Conservation (phyloP, 1,140 invertebrate species). For the Heterodera schachtii region DNA sequence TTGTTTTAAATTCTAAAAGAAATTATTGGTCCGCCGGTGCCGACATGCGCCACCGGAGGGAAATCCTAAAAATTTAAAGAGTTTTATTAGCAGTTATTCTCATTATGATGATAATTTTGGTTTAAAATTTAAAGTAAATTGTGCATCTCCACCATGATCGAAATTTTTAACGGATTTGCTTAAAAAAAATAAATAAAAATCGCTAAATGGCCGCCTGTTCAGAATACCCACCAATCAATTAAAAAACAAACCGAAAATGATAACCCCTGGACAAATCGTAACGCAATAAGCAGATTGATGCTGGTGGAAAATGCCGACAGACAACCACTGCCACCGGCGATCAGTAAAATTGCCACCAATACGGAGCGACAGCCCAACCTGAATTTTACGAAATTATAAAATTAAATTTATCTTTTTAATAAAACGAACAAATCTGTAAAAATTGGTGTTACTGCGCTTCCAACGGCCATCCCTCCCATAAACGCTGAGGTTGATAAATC, state of each 20-base stretch:
- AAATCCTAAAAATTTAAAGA: no score
- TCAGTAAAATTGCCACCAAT: slow-evolving; percentile 15
- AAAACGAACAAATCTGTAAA: slow-evolving; percentile 33
- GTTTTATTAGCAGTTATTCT: no score
- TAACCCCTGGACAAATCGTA: slow-evolving; percentile 46
- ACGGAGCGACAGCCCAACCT: slow-evolving; percentile 38
- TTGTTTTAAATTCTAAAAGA: no score
- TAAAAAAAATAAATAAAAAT: no score
- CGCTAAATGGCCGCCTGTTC: no score
- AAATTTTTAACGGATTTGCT: no score
- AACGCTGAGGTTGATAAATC: slow-evolving; percentile 35
- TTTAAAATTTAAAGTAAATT: no score
- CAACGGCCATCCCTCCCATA: slow-evolving; percentile 29
- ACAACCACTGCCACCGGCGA: slow-evolving; percentile 22
- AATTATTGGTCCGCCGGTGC: no score
- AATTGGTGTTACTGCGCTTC: slow-evolving; percentile 17
- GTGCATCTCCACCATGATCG: no score
- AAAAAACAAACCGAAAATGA: slow-evolving; percentile 35
- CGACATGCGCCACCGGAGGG: no score
- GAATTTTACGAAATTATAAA: not conserved
- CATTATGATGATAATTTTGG: no score
- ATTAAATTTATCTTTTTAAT: not conserved
- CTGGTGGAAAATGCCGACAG: slow-evolving; percentile 37
- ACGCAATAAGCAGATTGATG: slow-evolving; percentile 41
- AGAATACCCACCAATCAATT: no score